Evolutionary conservation across 1,140 invertebrate species (phyloP).

Genomic region (Grapholita molesta): DNA sequence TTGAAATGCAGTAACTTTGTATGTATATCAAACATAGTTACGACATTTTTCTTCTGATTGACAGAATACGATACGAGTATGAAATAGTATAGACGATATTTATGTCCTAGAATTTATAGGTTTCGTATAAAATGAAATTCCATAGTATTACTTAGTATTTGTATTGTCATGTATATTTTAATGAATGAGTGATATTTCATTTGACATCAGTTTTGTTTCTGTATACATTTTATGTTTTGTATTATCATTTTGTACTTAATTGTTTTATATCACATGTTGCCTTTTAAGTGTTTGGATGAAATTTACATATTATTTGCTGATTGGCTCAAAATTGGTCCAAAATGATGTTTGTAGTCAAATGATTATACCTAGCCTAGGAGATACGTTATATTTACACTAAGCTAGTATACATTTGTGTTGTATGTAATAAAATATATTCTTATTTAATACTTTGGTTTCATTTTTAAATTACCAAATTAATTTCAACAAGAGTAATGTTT

Average conservation of each 20-base stretch:
- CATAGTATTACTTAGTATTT: constrained; percentile 13
- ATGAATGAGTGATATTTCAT: neutral
- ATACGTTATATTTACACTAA: constrained; percentile 43
- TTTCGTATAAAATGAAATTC: neutral
- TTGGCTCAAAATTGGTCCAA: constrained; percentile 67
- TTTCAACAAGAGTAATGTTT: too few relatives aligned
- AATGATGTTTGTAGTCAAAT: constrained; percentile 40
- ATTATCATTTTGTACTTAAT: constrained; percentile 14
- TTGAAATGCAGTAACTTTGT: too few relatives aligned
- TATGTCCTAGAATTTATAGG: neutral
- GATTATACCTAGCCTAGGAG: constrained; percentile 36
- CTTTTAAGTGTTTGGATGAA: constrained; percentile 12
- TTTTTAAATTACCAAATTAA: too few relatives aligned
- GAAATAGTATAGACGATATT: too few relatives aligned
- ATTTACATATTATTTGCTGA: constrained; percentile 23
- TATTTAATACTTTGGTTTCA: constrained; percentile 42
- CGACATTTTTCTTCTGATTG: too few relatives aligned
- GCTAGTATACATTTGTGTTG: constrained; percentile 57
- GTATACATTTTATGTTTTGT: constrained; percentile 15
- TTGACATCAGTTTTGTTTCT: constrained; percentile 13
- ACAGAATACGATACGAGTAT: too few relatives aligned
- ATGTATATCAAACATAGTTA: too few relatives aligned
- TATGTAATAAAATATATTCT: constrained; percentile 68
- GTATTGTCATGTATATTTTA: constrained; percentile 1
- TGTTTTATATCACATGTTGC: constrained; percentile 13